Conservation (phyloP, 2,113 vertebrate genomes). For the Aptenodytes forsteri region DNA sequence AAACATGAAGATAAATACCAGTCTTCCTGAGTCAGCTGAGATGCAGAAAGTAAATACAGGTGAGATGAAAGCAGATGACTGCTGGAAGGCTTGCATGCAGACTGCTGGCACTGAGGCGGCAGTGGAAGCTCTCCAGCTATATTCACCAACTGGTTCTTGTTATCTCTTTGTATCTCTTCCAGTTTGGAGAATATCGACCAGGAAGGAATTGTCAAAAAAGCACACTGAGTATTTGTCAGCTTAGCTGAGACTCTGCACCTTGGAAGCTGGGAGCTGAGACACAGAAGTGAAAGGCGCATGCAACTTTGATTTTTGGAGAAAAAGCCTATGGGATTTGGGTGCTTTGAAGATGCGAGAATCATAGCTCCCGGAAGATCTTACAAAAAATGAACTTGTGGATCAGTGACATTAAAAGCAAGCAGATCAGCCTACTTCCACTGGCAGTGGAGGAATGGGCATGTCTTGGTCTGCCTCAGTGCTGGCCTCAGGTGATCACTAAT, state of each 20-base stretch:
- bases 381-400: not conserved
- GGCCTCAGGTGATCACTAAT: rapidly evolving
- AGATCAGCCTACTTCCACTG: not conserved
- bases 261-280: not conserved
- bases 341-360: not conserved
- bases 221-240: not conserved
- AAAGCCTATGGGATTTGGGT: not conserved
- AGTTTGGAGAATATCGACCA: not conserved
- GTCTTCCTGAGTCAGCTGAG: not conserved
- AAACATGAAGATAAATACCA: not conserved
- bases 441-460: not conserved
- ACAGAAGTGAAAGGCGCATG: not conserved
- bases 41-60: not conserved
- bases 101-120: not conserved
- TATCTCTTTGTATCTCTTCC: not conserved
- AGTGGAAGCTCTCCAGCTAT: not conserved
- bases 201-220: not conserved
- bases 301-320: not conserved
- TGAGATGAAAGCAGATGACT: not conserved
- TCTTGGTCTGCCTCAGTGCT: not conserved
- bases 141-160: rapidly evolving
- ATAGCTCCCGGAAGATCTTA: not conserved
- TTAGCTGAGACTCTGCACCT: not conserved
- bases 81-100: not conserved
- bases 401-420: not conserved